These are phyloP conservation scores for Pharmacophagus antenor DNA, from an alignment of 2,888 invertebrate species.

Conservation along the genomic window DNA sequence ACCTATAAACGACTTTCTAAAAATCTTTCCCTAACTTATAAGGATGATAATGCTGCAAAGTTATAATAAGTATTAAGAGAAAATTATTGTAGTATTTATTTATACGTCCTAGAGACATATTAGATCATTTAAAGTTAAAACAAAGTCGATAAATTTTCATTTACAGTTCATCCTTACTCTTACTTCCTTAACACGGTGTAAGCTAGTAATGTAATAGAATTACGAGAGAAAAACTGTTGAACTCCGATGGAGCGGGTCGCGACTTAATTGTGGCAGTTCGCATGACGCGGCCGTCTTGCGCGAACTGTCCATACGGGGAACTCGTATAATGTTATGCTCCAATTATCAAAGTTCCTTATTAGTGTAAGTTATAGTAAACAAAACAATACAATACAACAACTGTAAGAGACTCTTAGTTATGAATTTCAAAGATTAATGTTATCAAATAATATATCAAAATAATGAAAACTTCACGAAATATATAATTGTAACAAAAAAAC, in stretches of 20 bases:
- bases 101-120: background rate
- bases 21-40: background rate
- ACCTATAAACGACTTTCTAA: background rate
- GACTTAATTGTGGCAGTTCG: slow-evolving; percentile 77
- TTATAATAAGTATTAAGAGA: background rate
- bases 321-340: too few relatives aligned
- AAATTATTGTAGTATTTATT: background rate
- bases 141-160: slow-evolving; percentile 10
- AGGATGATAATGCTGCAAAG: background rate
- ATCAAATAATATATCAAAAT: too few relatives aligned
- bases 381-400: too few relatives aligned
- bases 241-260: slow-evolving; percentile 68
- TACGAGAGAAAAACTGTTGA: slow-evolving; percentile 80
- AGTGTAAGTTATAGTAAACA: too few relatives aligned
- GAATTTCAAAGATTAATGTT: too few relatives aligned
- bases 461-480: too few relatives aligned
- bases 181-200: slow-evolving; percentile 73
- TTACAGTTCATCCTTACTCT: slow-evolving; percentile 38
- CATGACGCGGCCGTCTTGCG: slow-evolving; percentile 48
- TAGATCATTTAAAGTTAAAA: background rate
- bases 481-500: too few relatives aligned
- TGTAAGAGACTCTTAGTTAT: too few relatives aligned
- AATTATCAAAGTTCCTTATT: too few relatives aligned
- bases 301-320: slow-evolving; percentile 38
- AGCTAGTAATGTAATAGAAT: slow-evolving; percentile 81